phyloP scores from a whole-genome alignment of 2,888 invertebrate species.

The Platycheirus albimanus region DNA sequence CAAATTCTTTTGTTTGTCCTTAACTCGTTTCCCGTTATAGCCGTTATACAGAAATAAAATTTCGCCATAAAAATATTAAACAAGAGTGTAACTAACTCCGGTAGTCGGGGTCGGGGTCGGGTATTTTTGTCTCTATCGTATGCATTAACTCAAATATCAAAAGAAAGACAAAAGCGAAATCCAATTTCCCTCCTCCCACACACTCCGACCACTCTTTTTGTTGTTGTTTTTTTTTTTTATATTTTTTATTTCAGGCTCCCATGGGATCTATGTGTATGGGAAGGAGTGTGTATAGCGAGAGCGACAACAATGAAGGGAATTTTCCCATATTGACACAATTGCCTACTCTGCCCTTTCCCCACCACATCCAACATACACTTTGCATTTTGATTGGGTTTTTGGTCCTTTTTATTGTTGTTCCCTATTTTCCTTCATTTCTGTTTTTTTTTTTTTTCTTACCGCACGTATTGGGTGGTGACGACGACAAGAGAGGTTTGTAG shows the following conservation, averaged over 20 bases:
- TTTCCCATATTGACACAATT: slow-evolving; percentile 69
- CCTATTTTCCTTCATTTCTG: neutral
- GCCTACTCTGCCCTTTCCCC: slow-evolving; percentile 41
- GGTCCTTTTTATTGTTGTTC: slow-evolving; percentile 45
- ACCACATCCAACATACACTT: slow-evolving; percentile 37
- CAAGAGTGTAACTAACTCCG: slow-evolving; percentile 49
- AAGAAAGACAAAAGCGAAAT: slow-evolving; percentile 63
- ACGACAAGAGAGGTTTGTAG: slow-evolving; percentile 35
- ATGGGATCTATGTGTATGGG: slow-evolving; percentile 29
- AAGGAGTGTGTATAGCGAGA: neutral
- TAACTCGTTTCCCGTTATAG: no score
- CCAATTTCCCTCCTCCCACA: slow-evolving; percentile 54
- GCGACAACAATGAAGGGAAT: slow-evolving; percentile 18
- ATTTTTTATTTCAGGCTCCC: slow-evolving; percentile 29
- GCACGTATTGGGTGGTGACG: slow-evolving; percentile 68
- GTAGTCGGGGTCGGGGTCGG: neutral
- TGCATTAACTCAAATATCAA: slow-evolving; percentile 45
- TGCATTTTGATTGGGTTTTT: slow-evolving; percentile 61
- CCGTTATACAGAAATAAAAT: no score
- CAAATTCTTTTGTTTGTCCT: no score
- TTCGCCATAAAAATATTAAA: slow-evolving; percentile 68
- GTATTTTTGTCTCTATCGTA: neutral
- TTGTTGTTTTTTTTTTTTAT: slow-evolving; percentile 5
- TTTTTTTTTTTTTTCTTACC: slow-evolving; percentile 37
- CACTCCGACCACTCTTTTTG: slow-evolving; percentile 6